Evolutionary conservation across 2,888 invertebrate genomes (phyloP).

Genomic region (Nomada goodeniana): DNA sequence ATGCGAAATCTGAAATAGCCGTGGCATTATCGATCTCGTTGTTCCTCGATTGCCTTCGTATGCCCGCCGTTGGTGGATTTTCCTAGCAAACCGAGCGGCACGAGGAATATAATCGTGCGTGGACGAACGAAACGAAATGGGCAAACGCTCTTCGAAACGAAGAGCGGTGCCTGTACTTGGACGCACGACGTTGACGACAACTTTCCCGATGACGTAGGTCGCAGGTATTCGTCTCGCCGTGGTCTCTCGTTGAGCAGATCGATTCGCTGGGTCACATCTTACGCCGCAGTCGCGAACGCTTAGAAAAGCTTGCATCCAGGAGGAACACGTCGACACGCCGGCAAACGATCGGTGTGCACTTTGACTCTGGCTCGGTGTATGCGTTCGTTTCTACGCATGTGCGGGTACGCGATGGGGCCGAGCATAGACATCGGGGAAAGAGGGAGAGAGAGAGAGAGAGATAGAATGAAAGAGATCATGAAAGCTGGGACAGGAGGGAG

Average conservation of each 20-base stretch:
- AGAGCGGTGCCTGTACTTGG: not conserved
- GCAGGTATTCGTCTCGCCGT: conserved; percentile 27
- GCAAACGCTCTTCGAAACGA: not conserved
- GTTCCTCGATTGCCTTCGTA: not conserved
- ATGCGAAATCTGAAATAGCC: conserved; percentile 27
- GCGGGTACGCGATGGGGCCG: not conserved
- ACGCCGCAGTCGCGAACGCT: conserved; percentile 50
- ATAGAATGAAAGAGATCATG: not conserved
- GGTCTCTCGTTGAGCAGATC: conserved; percentile 65
- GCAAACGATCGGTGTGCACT: conserved; percentile 59
- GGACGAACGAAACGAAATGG: not conserved
- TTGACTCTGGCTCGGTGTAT: conserved; percentile 15
- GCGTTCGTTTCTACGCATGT: conserved; percentile 33
- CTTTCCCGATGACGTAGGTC: conserved; percentile 35
- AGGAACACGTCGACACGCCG: conserved; percentile 25
- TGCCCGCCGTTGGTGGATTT: conserved; percentile 13
- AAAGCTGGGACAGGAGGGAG: not conserved
- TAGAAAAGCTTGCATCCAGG: conserved; percentile 37
- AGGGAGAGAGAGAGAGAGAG: conserved; percentile 13
- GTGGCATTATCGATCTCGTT: conserved; percentile 27
- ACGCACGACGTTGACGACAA: conserved; percentile 72
- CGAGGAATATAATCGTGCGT: not conserved
- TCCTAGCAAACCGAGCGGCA: not conserved
- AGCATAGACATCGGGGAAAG: not conserved
- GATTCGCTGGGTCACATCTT: conserved; percentile 64